Evolutionary conservation across 1,140 invertebrate species (phyloP), one percentile per base, ranked within the genome.

Genomic region (Drosophila mayri): DNA sequence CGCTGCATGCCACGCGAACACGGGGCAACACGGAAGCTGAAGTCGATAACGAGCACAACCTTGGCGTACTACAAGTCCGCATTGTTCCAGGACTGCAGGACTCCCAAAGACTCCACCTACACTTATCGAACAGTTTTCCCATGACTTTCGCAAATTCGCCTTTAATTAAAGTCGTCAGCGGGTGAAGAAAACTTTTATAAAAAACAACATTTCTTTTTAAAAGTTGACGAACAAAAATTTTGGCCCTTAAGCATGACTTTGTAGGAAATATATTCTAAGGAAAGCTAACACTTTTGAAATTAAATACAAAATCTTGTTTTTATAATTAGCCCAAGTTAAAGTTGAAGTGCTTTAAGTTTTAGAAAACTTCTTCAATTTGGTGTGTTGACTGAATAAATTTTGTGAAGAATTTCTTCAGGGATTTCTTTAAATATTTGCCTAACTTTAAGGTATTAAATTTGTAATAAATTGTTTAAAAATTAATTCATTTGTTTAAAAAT

Each of bases 31-130:
- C 85, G 84, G 85, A 85, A 84, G 73, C 77, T 75, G 64, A 58
- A 85, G 73, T 90, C 85, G 84, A 88, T 88, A 87, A 87, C 84
- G 80, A 87, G 84, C 76, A 68, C 84, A 88, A 65, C 84, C 76
- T 88, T 88, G 79, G 59, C 60, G 76, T 38, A 43, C 20, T n/a
- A 38, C 52, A 54, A 54, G 37, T 54, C n/a, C 43, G 22, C 14
- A 8, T 12, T 20, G 49, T 52, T 58, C 32, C 38, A 40, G 22
- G 12, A 54, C 52, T 38, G 14, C 25, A 12, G 3, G 16, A 30
- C 25, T 28, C 28, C 2, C 6, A 30, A 6, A 7, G 28, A 50
- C 50, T 58, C 22, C 63, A 16, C 9, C 20, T 76, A 57, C 74
- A 38, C 50, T 54, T 22, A 18, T 37, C 30, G 11, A 70, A 67